These are phyloP conservation scores for Cancer borealis DNA, from an alignment of 2,888 invertebrate genomes.

Conservation along the genomic window DNA sequence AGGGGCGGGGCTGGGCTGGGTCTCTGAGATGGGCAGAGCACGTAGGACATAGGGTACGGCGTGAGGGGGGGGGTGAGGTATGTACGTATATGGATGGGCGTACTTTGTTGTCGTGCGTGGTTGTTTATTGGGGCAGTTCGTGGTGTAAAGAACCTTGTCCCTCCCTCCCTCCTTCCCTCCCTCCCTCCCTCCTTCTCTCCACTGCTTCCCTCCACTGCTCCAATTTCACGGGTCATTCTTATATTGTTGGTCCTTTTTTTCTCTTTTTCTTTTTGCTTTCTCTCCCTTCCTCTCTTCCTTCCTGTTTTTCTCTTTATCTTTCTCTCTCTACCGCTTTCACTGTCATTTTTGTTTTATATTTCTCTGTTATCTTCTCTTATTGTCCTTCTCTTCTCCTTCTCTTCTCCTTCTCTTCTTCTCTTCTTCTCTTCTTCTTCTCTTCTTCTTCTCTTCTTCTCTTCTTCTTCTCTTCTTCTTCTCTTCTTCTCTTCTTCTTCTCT, in stretches of 20 bases:
- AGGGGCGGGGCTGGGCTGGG: background rate
- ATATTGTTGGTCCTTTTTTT: background rate
- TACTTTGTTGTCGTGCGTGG: background rate
- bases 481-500: background rate
- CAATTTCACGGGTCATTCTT: background rate
- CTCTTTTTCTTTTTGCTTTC: background rate
- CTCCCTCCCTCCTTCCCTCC: background rate
- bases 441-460: background rate
- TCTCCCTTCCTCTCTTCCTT: background rate
- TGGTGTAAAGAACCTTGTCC: background rate
- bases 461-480: background rate
- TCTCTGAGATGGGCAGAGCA: background rate
- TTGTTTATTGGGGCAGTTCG: slow-evolving; percentile 41
- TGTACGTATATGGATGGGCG: background rate
- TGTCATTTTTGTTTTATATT: background rate
- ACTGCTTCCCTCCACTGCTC: background rate
- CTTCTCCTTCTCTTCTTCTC: background rate
- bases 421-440: background rate
- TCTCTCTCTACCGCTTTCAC: background rate
- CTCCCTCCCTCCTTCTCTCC: background rate
- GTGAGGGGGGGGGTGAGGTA: background rate
- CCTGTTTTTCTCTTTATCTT: background rate
- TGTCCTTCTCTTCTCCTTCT: background rate
- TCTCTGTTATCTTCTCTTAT: background rate
- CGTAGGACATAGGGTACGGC: background rate